These are phyloP conservation scores for Hydrozoanthus tunicans DNA, from an alignment of 64 coral and sea anemone species.

Conservation along the genomic window DNA sequence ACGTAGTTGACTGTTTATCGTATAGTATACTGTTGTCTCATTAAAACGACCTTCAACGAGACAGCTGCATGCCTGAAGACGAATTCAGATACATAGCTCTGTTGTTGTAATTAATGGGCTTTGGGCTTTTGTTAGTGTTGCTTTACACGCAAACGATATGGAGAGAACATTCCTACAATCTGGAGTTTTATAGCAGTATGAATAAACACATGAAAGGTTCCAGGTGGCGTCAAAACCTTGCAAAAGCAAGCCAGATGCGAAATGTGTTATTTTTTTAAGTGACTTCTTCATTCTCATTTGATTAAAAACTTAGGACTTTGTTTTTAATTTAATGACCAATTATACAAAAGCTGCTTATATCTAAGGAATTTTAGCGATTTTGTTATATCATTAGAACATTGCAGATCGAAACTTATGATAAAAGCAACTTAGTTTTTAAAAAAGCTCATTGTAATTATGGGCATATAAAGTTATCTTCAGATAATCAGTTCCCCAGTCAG, in stretches of 20 bases:
- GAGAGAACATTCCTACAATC: slow-evolving; percentile 35
- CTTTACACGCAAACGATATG: not conserved
- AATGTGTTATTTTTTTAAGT: not conserved
- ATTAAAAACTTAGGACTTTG: slow-evolving; percentile 9
- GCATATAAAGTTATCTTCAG: not conserved
- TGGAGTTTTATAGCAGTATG: slow-evolving; percentile 3
- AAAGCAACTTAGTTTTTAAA: not conserved
- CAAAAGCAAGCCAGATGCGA: not conserved
- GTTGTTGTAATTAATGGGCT: not conserved
- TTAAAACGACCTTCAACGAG: not conserved
- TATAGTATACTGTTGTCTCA: slow-evolving; percentile 1
- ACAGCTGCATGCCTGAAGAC: not conserved
- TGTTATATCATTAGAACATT: not conserved
- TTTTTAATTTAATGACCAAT: not conserved
- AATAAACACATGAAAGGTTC: not conserved
- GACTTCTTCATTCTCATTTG: not conserved
- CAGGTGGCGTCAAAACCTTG: not conserved
- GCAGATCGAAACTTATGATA: not conserved
- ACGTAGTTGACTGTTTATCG: not conserved
- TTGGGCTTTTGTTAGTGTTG: not conserved
- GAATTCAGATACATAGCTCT: not conserved
- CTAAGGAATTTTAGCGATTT: slow-evolving; percentile 39
- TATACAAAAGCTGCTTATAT: slow-evolving; percentile 33
- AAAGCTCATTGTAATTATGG: not conserved
- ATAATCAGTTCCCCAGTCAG: not conserved